Base-by-base conservation (phyloP, 2,888 invertebrate species). In the Drosophila dives region DNA sequence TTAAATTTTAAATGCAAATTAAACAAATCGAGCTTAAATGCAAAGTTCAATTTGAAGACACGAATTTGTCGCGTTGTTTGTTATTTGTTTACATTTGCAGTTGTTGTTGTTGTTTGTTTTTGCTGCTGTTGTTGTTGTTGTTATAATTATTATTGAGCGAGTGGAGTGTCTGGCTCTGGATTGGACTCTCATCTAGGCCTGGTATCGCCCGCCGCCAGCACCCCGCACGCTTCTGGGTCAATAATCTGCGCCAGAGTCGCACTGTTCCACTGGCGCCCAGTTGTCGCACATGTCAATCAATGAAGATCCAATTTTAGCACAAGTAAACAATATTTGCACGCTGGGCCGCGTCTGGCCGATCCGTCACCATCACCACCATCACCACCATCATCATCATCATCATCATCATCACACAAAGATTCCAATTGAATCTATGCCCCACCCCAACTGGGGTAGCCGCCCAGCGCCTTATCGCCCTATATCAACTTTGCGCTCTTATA, bases 281-380 rank as follows among this genome's bases (percentile, higher is more conserved):
- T 81, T 82, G 87, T 71, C 81, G 86, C 79, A 33, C 64, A 75
- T 86, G 90, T 88, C 90, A 87, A 87, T 87, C 90, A 87, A 90
- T 86, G 86, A 70, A 90, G 86, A 83, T 90, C 84, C 90, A 90
- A 90, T 86, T 87, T 87, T 90, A 90, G 86, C 86, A 75, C 89
- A 86, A 85, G 86, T 87, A 87, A 90, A 87, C 86, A 90, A 90
- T 89, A 80, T 82, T 85, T 77, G 75, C 87, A 77, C 79, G 76
- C 74, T 63, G 61, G 49, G 36, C 68, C 53, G 51, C 50, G 67
- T 53, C 54, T 34, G 67, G 49, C 56, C 66, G 62, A 55, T 56
- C 38, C 71, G 64, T 54, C 34, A 45, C 51, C 58, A 53, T 64
- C 70, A 61, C n/a, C 51, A 29, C 42, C 56, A 45, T 54, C 66